Percentiles rank a stretch among this genome's conserved stretches.
Conservation (phyloP, 2,113 vertebrate genomes). For the Anthoscopus minutus region DNA sequence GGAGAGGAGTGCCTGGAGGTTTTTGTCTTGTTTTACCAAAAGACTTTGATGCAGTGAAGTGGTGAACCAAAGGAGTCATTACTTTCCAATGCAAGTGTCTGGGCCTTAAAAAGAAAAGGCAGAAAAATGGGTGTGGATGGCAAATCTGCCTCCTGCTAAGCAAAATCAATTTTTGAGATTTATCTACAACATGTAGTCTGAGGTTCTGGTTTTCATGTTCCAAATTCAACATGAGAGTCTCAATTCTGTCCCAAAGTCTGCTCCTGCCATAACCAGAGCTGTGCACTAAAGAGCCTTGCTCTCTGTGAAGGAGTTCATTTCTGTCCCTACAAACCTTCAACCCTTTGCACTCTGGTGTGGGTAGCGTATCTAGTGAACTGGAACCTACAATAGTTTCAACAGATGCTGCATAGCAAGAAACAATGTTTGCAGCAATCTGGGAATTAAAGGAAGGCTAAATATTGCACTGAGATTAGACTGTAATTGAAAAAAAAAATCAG, state of each 20-base stretch:
- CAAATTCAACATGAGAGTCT: neutral
- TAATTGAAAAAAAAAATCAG: neutral
- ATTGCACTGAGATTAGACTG: neutral
- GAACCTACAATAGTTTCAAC: neutral
- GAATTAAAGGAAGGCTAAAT: neutral
- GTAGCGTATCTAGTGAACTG: neutral
- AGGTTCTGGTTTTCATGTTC: neutral
- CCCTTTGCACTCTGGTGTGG: neutral
- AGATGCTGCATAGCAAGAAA: neutral
- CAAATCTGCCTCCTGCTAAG: neutral
- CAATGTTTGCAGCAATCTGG: neutral
- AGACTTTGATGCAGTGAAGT: neutral
- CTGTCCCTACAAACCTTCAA: neutral
- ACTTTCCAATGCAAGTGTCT: neutral
- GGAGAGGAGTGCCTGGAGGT: neutral
- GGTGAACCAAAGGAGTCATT: neutral
- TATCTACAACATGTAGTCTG: neutral
- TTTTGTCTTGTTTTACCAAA: neutral
- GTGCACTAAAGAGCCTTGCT: neutral
- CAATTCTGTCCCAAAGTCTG: neutral
- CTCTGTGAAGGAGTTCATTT: neutral
- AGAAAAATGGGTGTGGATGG: neutral
- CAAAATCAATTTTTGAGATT: neutral
- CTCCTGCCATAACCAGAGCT: neutral
- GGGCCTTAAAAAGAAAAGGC: neutral